Base-by-base conservation (phyloP, 2,888 invertebrate genomes). In the Andrena minutula region DNA sequence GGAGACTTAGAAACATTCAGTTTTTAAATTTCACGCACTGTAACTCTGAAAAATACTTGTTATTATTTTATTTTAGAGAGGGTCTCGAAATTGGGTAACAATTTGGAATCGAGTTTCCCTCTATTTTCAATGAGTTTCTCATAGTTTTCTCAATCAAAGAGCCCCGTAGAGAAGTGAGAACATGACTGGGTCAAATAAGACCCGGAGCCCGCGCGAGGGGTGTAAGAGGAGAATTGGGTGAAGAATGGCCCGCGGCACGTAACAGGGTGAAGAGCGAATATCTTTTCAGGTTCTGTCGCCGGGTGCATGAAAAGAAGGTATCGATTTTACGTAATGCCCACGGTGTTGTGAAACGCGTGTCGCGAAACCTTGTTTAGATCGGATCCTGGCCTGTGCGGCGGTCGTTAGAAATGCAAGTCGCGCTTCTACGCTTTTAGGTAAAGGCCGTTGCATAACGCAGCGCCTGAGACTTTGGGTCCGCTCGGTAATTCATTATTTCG, bases 371-470 rank as follows among this genome's bases (percentile, higher is more conserved):
- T 53, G 41, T 26, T 20, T 66, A 20, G 47, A 68, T 20, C 49
- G 26, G 8, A n/a, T 26, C 23, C 60, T 56, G 7, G 58, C 63
- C 28, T 7, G 47, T 53, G 23, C 3, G 23, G 56, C 23, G 56
- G 10, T 23, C 75, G 69, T 64, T 82, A 64, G 68, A 75, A 71
- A 82, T 75, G 71, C 80, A 70, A 68, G 66, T 68, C 80, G 72
- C 61, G 68, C 32, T 53, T 76, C 75, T 72, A 80, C 41, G 49
- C 72, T 71, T 82, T 81, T 75, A 82, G 64, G 58, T 68, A 80
- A 35, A 60, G 53, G 32, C 23, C 20, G 51, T 82, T 82, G 75
- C 81, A 56, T 72, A 82, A 82, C 49, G 26, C 35, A 30, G 12
- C 35, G 68, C 51, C 56, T 64, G 71, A 41, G 58, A 20, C 66